Evolutionary conservation across 2,113 vertebrate species (phyloP).

Genomic region (Ceyx melanurus): DNA sequence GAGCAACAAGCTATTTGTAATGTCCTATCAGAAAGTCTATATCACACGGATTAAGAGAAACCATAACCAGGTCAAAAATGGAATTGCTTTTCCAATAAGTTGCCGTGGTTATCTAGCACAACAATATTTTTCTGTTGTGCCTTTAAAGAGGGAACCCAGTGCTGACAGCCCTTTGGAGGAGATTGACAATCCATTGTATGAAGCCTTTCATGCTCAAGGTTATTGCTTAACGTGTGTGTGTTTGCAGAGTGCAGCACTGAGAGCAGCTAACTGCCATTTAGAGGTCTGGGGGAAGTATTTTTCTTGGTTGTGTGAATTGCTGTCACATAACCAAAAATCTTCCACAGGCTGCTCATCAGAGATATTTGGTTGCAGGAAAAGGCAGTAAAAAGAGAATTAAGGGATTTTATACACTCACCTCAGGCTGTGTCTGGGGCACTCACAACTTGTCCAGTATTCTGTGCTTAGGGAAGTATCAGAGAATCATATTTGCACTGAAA

Average conservation of each 20-base stretch:
- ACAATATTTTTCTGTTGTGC: background rate
- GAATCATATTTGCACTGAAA: background rate
- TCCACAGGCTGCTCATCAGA: background rate
- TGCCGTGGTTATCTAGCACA: background rate
- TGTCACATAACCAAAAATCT: background rate
- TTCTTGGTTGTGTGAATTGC: background rate
- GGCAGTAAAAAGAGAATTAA: background rate
- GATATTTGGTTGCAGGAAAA: background rate
- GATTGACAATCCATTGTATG: background rate
- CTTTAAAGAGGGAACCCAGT: background rate
- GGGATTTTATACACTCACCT: background rate
- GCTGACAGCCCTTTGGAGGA: background rate
- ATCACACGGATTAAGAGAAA: background rate
- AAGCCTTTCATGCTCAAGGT: background rate
- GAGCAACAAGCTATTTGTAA: conserved; percentile 54
- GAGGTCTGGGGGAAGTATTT: background rate
- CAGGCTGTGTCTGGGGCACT: background rate
- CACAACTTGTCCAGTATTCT: background rate
- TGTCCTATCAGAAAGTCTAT: conserved; percentile 4
- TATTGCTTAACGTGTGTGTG: background rate
- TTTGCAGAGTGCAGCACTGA: background rate
- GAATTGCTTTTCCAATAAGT: background rate
- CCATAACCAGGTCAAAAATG: background rate
- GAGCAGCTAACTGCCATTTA: background rate
- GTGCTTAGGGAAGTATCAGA: background rate